Base-by-base conservation (phyloP, 1,140 invertebrate species). In the Lasaia peninsularis region DNA sequence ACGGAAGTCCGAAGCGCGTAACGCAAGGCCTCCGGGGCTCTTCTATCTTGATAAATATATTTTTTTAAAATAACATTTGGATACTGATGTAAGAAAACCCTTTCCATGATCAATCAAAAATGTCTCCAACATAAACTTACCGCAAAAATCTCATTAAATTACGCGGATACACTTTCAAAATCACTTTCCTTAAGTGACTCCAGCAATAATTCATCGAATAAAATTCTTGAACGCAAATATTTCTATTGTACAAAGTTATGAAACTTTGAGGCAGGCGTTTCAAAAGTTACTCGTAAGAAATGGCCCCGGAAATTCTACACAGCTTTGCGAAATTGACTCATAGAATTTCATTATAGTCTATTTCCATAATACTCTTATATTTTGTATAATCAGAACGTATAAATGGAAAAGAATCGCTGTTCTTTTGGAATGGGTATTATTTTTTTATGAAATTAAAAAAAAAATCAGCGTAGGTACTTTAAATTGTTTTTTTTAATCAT, bases 281-380 rank as follows among this genome's bases (percentile, higher is more conserved):
- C 37, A 44, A 44, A 44, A 44, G 37, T 44, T 44, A 44, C 37
- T 44, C 16, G 8, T 44, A 44, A 44, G 37, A 44, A 44, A 44
- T 44, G 37, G 37, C 37, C 37, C 37, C 37, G 37, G 37, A 44
- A 44, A 44, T 18, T 44, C 37, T 18, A 44, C 37, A 44, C 37
- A 44, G 37, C 37, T 44, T 44, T 44, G 37, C 37, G 37, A 44
- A 44, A 44, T 44, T 44, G 37, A 44, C 16, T 44, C 37, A 44
- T 44, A 44, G 37, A 44, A 44, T 44, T 44, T 44, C 37, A 44
- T 44, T 44, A 44, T 44, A 16, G 14, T 44, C 14, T 44, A 44
- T 44, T 44, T 44, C 37, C 37, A 44, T 44, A 44, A 44, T 44
- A 18, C 35, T 40, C 12, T 40, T 40, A 40, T 40, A 40, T 40